Evolutionary conservation across 2,888 invertebrate species (phyloP).

Genomic region (Stegophylla sp.): DNA sequence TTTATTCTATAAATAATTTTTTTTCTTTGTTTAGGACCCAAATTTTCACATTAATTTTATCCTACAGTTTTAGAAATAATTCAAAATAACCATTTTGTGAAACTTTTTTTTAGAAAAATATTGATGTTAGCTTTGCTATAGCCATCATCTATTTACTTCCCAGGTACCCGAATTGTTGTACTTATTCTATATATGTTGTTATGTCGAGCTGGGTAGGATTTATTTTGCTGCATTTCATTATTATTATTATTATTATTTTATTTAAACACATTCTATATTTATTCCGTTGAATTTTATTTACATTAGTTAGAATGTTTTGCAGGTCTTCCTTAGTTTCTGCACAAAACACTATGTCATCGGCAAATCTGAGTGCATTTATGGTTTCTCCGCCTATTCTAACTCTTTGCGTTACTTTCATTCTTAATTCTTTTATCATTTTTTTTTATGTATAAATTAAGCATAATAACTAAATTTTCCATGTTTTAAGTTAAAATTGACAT

Average conservation of each 20-base stretch:
- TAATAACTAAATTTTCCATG: too few species aligned
- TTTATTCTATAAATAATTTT: too few species aligned
- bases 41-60: too few species aligned
- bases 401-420: background rate
- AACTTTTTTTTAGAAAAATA: too few species aligned
- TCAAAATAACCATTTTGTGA: too few species aligned
- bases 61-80: too few species aligned
- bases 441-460: conserved; percentile 2
- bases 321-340: background rate
- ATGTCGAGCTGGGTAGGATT: background rate
- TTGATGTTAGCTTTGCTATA: background rate
- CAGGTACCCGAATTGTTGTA: background rate
- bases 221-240: background rate
- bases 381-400: conserved; percentile 4
- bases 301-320: background rate
- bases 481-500: too few species aligned
- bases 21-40: too few species aligned
- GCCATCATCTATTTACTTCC: background rate
- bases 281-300: background rate
- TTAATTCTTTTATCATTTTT: conserved; percentile 21
- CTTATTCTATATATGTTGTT: background rate
- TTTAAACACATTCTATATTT: background rate
- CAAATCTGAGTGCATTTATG: conserved; percentile 5
- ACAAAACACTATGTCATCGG: background rate
- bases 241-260: background rate